Evolutionary conservation across 1,140 invertebrate genomes (phyloP).

Genomic region (Drosophila lini): DNA sequence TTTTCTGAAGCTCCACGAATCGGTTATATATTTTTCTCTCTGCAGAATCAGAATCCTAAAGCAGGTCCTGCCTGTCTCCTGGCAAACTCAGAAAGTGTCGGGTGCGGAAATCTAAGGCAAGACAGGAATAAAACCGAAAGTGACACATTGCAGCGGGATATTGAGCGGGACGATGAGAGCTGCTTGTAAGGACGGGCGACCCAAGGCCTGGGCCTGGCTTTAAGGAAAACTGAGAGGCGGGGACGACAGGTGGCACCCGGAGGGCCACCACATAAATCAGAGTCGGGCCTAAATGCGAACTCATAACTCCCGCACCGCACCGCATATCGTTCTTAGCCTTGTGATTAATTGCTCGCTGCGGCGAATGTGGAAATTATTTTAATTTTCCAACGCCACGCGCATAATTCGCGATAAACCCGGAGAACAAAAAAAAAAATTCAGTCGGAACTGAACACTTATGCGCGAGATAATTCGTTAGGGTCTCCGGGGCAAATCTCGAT

Average conservation of each 20-base stretch:
- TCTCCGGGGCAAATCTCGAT: constrained; percentile 5
- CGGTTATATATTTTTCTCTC: neutral
- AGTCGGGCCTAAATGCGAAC: constrained; percentile 29
- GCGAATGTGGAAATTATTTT: constrained; percentile 80
- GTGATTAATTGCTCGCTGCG: constrained; percentile 73
- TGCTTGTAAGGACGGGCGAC: neutral
- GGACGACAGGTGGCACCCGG: constrained; percentile 39
- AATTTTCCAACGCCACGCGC: constrained; percentile 57
- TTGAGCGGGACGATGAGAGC: constrained; percentile 16
- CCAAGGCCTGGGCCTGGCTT: neutral
- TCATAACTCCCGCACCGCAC: constrained; percentile 64
- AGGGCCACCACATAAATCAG: constrained; percentile 47
- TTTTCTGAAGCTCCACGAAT: too few species aligned
- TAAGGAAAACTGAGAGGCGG: neutral
- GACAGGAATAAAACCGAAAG: constrained; percentile 57
- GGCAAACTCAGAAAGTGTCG: constrained; percentile 46
- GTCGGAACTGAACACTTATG: constrained; percentile 66
- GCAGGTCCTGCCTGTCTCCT: constrained; percentile 4
- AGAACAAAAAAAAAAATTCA: constrained; percentile 15
- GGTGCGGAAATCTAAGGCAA: constrained; percentile 62
- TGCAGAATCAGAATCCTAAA: constrained; percentile 12
- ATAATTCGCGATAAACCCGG: constrained; percentile 66
- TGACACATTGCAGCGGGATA: constrained; percentile 58
- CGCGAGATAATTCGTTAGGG: constrained; percentile 48
- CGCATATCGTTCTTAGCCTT: constrained; percentile 56